These are phyloP conservation scores for Phrynocephalus versicolor DNA, from an alignment of 2,113 vertebrate species.

Conservation along the genomic window DNA sequence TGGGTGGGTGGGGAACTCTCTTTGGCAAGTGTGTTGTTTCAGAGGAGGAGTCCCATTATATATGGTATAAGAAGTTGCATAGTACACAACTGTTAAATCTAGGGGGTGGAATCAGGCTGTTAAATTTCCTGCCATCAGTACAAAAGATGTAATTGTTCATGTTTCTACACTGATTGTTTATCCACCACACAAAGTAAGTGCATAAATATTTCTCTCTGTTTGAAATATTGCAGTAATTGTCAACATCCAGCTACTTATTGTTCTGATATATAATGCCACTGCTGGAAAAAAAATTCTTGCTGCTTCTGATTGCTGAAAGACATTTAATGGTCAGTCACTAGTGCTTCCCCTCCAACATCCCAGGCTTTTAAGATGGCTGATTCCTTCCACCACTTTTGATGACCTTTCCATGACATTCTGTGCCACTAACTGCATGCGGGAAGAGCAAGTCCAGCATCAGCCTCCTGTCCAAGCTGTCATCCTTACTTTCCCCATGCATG, in stretches of 20 bases:
- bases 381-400: not conserved
- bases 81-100: not conserved
- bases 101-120: not conserved
- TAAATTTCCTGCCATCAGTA: not conserved
- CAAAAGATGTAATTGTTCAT: not conserved
- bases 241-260: not conserved
- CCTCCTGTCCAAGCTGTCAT: not conserved
- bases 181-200: not conserved
- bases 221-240: not conserved
- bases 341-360: not conserved
- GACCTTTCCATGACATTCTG: constrained; percentile 23
- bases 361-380: not conserved
- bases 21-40: too few relatives aligned
- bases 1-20: too few relatives aligned
- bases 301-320: not conserved
- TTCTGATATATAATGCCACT: not conserved
- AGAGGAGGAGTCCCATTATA: too few relatives aligned
- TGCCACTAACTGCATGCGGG: not conserved
- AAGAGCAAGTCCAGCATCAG: rapidly evolving
- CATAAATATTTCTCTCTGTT: not conserved
- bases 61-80: not conserved
- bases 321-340: not conserved
- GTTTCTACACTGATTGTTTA: not conserved
- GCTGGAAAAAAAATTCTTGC: not conserved
- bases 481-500: constrained; percentile 33